Evolutionary conservation across 2,797 vertebrate species (phyloP), one percentile per base, ranked within the genome.

Genomic region (Urocyon cinereoargenteus): DNA sequence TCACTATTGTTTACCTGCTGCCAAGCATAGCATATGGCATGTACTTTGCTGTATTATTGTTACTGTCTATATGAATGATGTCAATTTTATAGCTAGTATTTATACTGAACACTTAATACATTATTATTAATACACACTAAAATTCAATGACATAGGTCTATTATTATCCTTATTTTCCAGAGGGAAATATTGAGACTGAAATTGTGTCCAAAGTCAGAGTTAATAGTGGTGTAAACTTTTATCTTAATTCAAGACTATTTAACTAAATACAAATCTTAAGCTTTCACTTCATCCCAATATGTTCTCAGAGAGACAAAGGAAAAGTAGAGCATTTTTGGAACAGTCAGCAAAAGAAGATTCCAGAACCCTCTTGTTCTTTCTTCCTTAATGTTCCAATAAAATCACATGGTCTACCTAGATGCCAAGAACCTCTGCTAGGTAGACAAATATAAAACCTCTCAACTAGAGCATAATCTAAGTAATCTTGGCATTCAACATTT

Each of bases 171-270:
- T 57, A 70, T n/a, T 68, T 97, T 85, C 64, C 11, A 92, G 51
- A 96, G 24, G 51, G 94, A 96, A 94, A 93, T 13, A 88, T n/a
- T 82, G n/a, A 97, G 49, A 91, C n/a, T 84, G 15, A 86, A 75
- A 79, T 83, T 75, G 45, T 90, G 62, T 28, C 49, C 62, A 53
- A 97, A 78, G 62, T 85, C 49, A 57, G 87, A 84, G 34, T 92
- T 53, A 93, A 91, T 21, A 90, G 24, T 86, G 31, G 31, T 91
- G 0, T 62, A 34, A 36, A 81, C 31, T 84, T 91, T 93, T 4
- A 53, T 55, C 34, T 93, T 94, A 73, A 91, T 75, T 57, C 68
- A 73, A 79, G 59, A 77, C 53, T 73, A 82, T 78, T 70, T 83
- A 36, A 86, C 79, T 83, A 72, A 21, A 45, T 78, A 78, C 24